Base-by-base conservation (phyloP, 2,888 invertebrate species). In the Cryptosula pallasiana region DNA sequence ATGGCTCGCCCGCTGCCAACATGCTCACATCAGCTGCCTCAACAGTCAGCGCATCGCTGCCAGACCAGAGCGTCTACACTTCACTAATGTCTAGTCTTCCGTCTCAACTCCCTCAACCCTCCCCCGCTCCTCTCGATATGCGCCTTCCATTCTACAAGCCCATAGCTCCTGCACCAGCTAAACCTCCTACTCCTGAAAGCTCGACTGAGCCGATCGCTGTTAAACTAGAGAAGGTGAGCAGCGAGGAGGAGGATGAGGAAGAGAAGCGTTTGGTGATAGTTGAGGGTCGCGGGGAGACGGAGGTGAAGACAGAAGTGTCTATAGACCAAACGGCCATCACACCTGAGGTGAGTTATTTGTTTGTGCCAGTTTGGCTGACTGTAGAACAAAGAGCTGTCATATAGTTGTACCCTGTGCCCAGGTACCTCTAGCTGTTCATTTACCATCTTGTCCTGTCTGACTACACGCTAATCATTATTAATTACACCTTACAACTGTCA, bases 391-490 rank as follows among this genome's bases (percentile, higher is more conserved):
- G 20, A 20, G 45, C 45, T 45, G 45, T 13, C 20, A 45, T 5
- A 45, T 45, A 20, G 20, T 45, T 45, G 20, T 5, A 45, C 9
- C 45, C 45, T 45, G 5, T 20, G 5, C 45, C 45, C 45, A 45
- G 45, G 45, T 45, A 45, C 45, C 45, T 20, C 45, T 45, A 5
- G 45, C 20, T 45, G 13, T 57, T 57, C 5, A 16, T 57, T 57
- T 57, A 57, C 57, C 57, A 57, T 57, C 57, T 57, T 25, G n/a
- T 57, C n/a, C 25, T 57, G 20, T 23, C 57, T 57, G 57, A 57
- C 25, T 16, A 57, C 57, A 5, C 3, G 57, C n/a, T 16, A 57
- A 16, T 57, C n/a, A 57, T 25, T 57, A 57, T 57, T 57, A 23
- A 25, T 57, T 25, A 57, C n/a, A 23, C 57, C 45, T 20, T 23